Conservation (phyloP, 1,140 invertebrate genomes). For the Leptoteleia sp. region DNA sequence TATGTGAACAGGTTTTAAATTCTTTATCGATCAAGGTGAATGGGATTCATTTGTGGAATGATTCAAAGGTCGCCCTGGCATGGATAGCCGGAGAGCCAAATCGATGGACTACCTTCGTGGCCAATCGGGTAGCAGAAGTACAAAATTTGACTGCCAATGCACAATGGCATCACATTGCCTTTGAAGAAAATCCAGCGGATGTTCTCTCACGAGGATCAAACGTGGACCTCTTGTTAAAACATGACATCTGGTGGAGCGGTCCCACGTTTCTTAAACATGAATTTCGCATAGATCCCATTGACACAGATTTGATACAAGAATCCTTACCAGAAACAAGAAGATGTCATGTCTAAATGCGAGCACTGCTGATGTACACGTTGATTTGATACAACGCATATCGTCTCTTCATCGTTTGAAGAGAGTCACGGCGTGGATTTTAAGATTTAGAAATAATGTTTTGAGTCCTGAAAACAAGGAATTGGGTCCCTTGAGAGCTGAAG, state of each 20-base stretch:
- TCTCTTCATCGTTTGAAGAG: constrained; percentile 4
- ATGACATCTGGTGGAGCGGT: constrained; percentile 13
- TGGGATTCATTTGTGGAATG: constrained; percentile 51
- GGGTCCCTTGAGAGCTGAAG: background rate
- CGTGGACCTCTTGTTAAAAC: background rate
- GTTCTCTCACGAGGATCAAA: constrained; percentile 3
- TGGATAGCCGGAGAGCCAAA: constrained; percentile 48
- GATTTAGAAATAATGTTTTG: constrained; percentile 10
- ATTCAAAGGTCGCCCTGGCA: constrained; percentile 57
- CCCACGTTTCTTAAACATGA: background rate
- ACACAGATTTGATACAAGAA: background rate
- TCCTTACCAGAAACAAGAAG: background rate
- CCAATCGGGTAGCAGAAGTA: constrained; percentile 54
- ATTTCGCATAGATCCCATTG: background rate
- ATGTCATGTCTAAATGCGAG: background rate
- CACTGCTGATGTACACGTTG: background rate
- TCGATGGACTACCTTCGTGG: constrained; percentile 56
- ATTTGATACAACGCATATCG: constrained; percentile 1
- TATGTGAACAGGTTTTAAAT: constrained; percentile 2
- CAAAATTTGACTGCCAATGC: constrained; percentile 11
- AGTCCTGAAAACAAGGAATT: background rate
- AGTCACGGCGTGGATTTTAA: constrained; percentile 4
- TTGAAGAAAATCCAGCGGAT: constrained; percentile 10
- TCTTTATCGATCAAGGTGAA: constrained; percentile 4
- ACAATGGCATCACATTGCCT: background rate